A percentile compares a stretch with the other conserved stretches of the same genome.
Conservation (phyloP, 2,113 vertebrate species). For the Engystomops pustulosus region DNA sequence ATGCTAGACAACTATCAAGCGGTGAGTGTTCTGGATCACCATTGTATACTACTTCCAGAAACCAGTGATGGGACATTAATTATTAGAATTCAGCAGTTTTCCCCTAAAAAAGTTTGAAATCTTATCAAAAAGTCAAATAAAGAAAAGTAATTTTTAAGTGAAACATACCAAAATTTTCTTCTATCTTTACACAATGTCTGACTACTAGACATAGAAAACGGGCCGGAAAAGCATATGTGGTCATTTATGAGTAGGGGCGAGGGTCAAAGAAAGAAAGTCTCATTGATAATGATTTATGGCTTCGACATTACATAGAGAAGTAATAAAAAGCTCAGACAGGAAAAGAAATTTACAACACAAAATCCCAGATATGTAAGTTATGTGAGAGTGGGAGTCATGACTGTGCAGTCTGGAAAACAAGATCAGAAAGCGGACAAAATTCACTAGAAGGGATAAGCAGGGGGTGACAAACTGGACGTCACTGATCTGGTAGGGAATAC, state of each 20-base stretch:
- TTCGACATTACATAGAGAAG: not conserved
- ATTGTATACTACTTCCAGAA: too few relatives aligned
- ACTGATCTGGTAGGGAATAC: not conserved
- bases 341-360: conserved; percentile 14
- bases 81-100: too few relatives aligned
- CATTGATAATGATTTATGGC: conserved; percentile 21
- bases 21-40: too few relatives aligned
- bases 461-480: not conserved
- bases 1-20: too few relatives aligned
- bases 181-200: not conserved
- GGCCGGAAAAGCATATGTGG: not conserved
- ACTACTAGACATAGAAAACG: not conserved
- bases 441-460: not conserved
- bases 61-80: too few relatives aligned
- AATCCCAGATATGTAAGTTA: conserved; percentile 27
- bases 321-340: conserved; percentile 2
- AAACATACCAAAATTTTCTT: too few relatives aligned
- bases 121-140: too few relatives aligned
- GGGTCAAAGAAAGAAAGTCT: not conserved
- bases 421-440: not conserved
- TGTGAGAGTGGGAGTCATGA: conserved; percentile 21
- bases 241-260: not conserved
- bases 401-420: not conserved
- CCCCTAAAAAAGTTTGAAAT: too few relatives aligned
- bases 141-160: too few relatives aligned